Percentiles rank a stretch among this genome's conserved stretches.
phyloP scores from a whole-genome alignment of 2,888 invertebrate genomes.

The Drosophila rellima region DNA sequence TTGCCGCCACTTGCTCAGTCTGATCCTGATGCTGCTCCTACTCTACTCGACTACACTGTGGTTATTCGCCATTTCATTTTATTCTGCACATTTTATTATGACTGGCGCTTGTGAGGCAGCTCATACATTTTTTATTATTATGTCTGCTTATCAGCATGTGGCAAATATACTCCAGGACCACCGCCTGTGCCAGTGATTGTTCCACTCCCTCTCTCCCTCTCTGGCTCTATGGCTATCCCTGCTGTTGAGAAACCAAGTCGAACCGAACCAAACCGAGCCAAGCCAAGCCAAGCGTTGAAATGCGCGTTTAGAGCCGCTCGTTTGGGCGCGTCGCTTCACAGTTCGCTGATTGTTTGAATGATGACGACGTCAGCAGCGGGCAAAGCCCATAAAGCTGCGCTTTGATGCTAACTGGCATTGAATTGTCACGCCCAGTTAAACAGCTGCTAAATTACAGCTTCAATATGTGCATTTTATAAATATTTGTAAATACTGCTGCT shows the following conservation, averaged over 20 bases:
- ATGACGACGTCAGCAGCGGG: conserved; percentile 61
- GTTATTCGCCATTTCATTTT: conserved; percentile 76
- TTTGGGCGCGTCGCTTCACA: conserved; percentile 74
- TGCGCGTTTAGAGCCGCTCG: conserved; percentile 77
- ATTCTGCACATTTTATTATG: conserved; percentile 80
- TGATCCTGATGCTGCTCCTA: conserved; percentile 30
- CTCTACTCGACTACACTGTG: conserved; percentile 39
- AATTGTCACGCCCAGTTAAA: conserved; percentile 73
- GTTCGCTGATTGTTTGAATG: conserved; percentile 80
- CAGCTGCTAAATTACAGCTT: conserved; percentile 41
- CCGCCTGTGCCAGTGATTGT: conserved; percentile 36
- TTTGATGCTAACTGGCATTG: conserved; percentile 69
- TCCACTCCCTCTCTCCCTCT: not conserved
- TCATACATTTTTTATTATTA: conserved; percentile 80
- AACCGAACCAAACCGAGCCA: conserved; percentile 14
- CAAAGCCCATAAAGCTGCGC: conserved; percentile 68
- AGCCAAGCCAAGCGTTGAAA: conserved; percentile 73
- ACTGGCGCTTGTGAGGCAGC: conserved; percentile 69
- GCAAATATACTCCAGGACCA: conserved; percentile 74
- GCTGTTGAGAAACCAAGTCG: conserved; percentile 20
- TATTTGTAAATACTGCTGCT: conserved; percentile 2
- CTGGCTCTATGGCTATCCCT: not conserved
- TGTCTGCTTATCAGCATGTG: conserved; percentile 80
- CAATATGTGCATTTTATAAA: conserved; percentile 30
- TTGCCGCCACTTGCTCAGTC: conserved; percentile 56